phyloP scores from a whole-genome alignment of 1,140 invertebrate genomes.

The Zeugodacus cucurbitae region DNA sequence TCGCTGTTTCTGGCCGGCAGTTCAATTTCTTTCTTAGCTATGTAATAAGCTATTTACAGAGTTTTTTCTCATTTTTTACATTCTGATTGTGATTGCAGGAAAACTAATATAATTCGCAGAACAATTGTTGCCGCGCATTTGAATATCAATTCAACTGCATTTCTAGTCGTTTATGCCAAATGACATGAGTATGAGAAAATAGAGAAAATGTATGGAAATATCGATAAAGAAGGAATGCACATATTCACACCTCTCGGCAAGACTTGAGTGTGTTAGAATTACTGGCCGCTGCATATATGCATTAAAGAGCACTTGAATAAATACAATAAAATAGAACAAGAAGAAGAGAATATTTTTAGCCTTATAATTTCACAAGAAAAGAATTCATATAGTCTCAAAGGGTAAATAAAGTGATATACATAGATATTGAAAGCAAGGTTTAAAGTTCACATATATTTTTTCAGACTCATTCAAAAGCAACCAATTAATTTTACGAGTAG shows the following conservation, averaged over 20 bases:
- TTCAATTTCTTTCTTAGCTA: not conserved
- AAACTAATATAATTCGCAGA: not conserved
- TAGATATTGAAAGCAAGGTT: no score
- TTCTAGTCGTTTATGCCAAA: conserved; percentile 48
- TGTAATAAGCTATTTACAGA: not conserved
- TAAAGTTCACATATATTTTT: no score
- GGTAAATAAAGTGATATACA: no score
- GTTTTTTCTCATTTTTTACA: not conserved
- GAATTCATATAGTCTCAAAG: no score
- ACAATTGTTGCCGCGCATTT: conserved; percentile 56
- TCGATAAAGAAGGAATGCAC: not conserved
- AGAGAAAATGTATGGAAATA: not conserved
- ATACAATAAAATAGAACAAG: no score
- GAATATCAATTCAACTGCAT: conserved; percentile 65
- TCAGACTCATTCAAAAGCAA: no score
- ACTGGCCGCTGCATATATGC: no score
- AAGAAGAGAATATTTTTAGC: no score
- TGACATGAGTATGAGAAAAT: not conserved
- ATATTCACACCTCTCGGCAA: not conserved
- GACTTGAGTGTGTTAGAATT: not conserved
- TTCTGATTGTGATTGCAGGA: not conserved
- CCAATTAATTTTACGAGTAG: no score
- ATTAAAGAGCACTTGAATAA: no score
- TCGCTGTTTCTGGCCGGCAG: not conserved
- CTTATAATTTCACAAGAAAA: no score